Evolutionary conservation across 2,113 vertebrate species (phyloP), one percentile per base, ranked within the genome.

Genomic region (Anser brachyrhynchus): DNA sequence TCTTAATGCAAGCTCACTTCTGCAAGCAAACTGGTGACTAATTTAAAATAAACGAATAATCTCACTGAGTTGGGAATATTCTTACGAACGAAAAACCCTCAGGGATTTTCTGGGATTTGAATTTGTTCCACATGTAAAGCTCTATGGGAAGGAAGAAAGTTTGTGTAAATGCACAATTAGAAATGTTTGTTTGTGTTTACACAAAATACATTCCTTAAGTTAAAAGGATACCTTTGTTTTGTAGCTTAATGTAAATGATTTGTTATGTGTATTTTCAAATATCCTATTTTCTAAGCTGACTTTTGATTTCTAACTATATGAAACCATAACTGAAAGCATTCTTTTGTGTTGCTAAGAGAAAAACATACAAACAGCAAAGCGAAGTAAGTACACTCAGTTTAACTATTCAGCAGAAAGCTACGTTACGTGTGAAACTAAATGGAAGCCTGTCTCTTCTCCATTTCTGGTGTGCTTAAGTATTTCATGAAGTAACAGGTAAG

Each of bases 331-430:
- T 93, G 90, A 88, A 90, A 39, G 39, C 17, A 33, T 13, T 71
- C 72, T 25, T 89, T 87, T 25, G 49, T 90, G 95, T 96, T 97
- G 96, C 94, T 96, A 97, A 93, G 94, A 77, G 88, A 95, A 77
- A 95, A 87, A 89, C 92, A 95, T n/a, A 92, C 80, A 96, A 95
- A 96, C 83, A 95, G 86, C 69, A 90, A 86, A 84, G 52, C 37
- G 81, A 95, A 81, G 49, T 82, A 49, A 91, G 75, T 78, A 57
- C 54, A 69, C 37, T 71, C 55, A 35, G 11, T 74, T 85, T 65
- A 93, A 82, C 90, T 94, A 13, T 85, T 93, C 14, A 10, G 29
- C 72, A 86, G 58, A 64, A 69, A 91, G 77, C 17, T 21, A 25
- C 18, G 8, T 58, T 49, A 43, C 62, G 23, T 55, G 16, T 49